phyloP scores from a whole-genome alignment of 2,797 vertebrate species.

The Lagorchestes hirsutus region DNA sequence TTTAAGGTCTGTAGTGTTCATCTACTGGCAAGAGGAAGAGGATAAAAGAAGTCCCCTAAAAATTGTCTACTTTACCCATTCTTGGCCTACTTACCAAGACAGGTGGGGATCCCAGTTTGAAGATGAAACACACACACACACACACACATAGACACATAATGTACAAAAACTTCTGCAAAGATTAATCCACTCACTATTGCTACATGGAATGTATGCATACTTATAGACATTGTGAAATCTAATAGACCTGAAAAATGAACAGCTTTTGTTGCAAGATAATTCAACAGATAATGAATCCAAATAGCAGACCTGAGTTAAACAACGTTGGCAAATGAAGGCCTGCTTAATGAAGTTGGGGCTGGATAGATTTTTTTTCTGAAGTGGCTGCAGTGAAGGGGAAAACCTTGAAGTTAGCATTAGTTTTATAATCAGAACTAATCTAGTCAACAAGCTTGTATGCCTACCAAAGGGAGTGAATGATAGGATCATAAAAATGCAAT shows the following conservation, averaged over 20 bases:
- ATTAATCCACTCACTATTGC: neutral
- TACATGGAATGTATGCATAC: neutral
- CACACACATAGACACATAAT: no score
- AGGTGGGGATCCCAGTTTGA: neutral
- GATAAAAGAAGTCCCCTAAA: neutral
- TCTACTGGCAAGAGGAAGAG: neutral
- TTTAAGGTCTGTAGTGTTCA: neutral
- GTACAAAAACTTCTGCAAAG: neutral
- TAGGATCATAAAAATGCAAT: neutral
- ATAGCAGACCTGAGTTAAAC: neutral
- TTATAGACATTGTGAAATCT: neutral
- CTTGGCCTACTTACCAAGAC: neutral
- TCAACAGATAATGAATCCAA: neutral
- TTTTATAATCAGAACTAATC: no score
- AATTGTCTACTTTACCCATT: neutral
- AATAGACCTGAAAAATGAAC: neutral
- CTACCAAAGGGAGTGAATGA: neutral
- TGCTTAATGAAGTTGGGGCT: neutral
- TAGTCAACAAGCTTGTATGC: no score
- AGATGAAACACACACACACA: no score
- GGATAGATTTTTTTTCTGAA: neutral
- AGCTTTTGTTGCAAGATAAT: neutral
- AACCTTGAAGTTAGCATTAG: no score
- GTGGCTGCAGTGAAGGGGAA: neutral
- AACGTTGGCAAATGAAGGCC: neutral